These are phyloP conservation scores for Argyrosomus regius DNA, from an alignment of 2,797 vertebrate genomes.

Conservation along the genomic window DNA sequence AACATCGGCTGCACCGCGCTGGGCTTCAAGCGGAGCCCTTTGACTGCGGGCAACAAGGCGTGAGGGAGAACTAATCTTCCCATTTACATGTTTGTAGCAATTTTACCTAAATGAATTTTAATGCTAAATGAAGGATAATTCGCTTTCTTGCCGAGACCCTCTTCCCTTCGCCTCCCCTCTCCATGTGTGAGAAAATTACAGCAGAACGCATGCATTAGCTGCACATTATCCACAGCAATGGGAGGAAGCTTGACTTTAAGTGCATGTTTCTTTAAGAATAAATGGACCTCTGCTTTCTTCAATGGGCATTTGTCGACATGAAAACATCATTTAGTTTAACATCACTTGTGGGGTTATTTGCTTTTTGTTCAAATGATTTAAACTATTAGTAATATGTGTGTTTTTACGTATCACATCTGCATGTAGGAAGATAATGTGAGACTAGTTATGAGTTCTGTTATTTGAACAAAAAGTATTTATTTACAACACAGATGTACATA, in stretches of 20 bases:
- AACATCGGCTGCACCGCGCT: slow-evolving; percentile 86
- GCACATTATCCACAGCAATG: slow-evolving; percentile 69
- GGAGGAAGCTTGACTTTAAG: slow-evolving; percentile 47
- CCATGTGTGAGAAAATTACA: slow-evolving; percentile 63
- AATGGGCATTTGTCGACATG: slow-evolving; percentile 34
- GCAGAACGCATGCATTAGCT: slow-evolving; percentile 76
- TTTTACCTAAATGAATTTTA: slow-evolving; percentile 97
- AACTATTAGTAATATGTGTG: neutral
- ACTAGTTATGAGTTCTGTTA: slow-evolving; percentile 91
- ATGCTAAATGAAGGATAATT: slow-evolving; percentile 88
- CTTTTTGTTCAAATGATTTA: neutral
- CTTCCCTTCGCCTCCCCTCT: slow-evolving; percentile 37
- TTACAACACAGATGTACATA: slow-evolving; percentile 95
- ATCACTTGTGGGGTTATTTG: neutral
- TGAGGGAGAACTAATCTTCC: slow-evolving; percentile 97
- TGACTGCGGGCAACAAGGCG: slow-evolving; percentile 96
- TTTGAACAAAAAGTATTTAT: slow-evolving; percentile 97
- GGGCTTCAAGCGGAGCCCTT: slow-evolving; percentile 91
- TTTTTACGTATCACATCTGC: slow-evolving; percentile 10
- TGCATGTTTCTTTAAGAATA: slow-evolving; percentile 58
- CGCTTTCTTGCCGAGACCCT: slow-evolving; percentile 83
- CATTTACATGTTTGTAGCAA: slow-evolving; percentile 96
- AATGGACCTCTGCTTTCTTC: slow-evolving; percentile 35
- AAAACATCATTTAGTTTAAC: slow-evolving; percentile 33
- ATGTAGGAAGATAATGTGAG: slow-evolving; percentile 59